These are phyloP conservation scores for Hypanus sabinus DNA, from an alignment of 2,113 vertebrate genomes.

Conservation along the genomic window DNA sequence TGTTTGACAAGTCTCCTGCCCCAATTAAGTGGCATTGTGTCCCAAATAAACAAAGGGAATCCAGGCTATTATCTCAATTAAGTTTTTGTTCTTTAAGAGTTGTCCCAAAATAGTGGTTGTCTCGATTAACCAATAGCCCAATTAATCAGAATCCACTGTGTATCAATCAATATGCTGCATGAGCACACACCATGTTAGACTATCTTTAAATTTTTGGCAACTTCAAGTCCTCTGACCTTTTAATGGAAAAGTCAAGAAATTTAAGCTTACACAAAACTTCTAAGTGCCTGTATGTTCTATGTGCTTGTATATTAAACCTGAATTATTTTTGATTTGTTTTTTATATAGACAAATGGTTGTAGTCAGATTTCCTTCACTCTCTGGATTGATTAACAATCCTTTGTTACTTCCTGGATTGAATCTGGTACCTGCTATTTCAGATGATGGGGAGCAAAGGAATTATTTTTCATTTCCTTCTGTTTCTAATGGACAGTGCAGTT, in stretches of 20 bases:
- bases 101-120: no score
- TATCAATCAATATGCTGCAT: background rate
- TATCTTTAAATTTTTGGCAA: background rate
- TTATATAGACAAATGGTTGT: conserved; percentile 64
- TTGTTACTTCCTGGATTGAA: conserved; percentile 62
- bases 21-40: no score
- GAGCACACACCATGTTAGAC: background rate
- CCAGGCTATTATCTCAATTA: no score
- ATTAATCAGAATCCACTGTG: no score
- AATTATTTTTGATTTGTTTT: background rate
- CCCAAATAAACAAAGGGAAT: no score
- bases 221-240: background rate
- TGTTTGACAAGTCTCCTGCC: no score
- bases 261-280: background rate
- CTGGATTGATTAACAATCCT: conserved; percentile 60
- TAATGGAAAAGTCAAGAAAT: no score
- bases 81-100: no score
- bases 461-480: conserved; percentile 46
- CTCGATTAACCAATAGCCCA: no score
- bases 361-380: conserved; percentile 64
- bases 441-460: conserved; percentile 66
- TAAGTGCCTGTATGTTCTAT: background rate
- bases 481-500: conserved; percentile 59
- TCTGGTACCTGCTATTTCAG: conserved; percentile 62
- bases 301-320: background rate